Conservation (phyloP, 1,140 invertebrate species). For the Melitaea cinxia region DNA sequence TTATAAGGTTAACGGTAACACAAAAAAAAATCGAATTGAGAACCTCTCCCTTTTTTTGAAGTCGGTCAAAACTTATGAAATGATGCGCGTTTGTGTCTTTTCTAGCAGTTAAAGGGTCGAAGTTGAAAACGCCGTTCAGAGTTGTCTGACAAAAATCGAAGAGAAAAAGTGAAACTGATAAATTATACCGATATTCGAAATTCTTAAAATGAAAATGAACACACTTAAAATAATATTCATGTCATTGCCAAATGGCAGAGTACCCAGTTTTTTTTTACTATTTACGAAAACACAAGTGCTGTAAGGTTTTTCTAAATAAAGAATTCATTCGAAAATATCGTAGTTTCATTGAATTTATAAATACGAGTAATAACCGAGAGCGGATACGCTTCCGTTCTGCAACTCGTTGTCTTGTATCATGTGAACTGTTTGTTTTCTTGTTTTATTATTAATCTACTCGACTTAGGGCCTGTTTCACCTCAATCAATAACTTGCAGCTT, state of each 20-base stretch:
- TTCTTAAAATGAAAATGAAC: not conserved
- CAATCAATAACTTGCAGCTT: too few species aligned
- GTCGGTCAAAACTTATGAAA: too few species aligned
- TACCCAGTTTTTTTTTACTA: not conserved
- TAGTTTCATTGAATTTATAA: not conserved
- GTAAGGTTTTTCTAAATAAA: not conserved
- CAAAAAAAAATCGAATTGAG: too few species aligned
- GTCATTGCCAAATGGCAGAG: slow-evolving; percentile 15
- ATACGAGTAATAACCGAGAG: not conserved
- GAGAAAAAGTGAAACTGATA: not conserved
- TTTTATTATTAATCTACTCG: slow-evolving; percentile 1
- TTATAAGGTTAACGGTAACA: too few species aligned
- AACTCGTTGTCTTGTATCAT: not conserved
- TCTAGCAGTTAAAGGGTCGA: too few species aligned
- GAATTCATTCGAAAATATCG: not conserved
- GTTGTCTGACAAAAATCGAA: too few species aligned
- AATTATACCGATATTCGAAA: not conserved
- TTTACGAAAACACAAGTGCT: not conserved
- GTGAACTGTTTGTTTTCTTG: slow-evolving; percentile 3
- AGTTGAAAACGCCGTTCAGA: too few species aligned
- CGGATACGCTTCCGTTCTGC: not conserved
- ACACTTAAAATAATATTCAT: not conserved
- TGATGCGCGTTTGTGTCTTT: too few species aligned
- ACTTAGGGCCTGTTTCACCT: not conserved
- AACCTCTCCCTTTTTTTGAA: too few species aligned